These are phyloP conservation scores for Scaptomyza graminum DNA, from an alignment of 1,140 invertebrate genomes.

Conservation along the genomic window DNA sequence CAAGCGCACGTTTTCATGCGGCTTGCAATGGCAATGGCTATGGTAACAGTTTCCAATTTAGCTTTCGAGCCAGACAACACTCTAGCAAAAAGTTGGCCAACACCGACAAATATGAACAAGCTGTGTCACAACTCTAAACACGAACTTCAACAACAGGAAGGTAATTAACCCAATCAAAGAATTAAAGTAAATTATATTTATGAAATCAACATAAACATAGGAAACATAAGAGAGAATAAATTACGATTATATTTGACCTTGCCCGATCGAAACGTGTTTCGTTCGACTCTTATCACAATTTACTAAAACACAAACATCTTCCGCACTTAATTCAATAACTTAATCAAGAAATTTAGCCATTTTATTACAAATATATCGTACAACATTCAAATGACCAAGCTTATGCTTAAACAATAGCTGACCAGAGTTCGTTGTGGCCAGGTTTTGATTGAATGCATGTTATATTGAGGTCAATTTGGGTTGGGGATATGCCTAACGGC, in stretches of 20 bases:
- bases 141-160: too few relatives aligned
- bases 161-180: too few relatives aligned
- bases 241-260: too few relatives aligned
- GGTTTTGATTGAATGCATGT: slow-evolving; percentile 42
- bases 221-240: too few relatives aligned
- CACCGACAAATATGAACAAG: slow-evolving; percentile 14
- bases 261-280: too few relatives aligned
- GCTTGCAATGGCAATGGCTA: not conserved
- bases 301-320: too few relatives aligned
- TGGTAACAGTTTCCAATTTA: slow-evolving; percentile 1
- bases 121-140: not conserved
- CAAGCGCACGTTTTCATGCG: slow-evolving; percentile 56
- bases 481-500: slow-evolving; percentile 54
- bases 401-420: not conserved
- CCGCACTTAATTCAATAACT: too few relatives aligned
- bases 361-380: too few relatives aligned
- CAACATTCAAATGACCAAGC: not conserved
- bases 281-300: too few relatives aligned
- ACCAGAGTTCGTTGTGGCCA: not conserved
- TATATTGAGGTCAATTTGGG: slow-evolving; percentile 65
- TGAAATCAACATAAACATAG: too few relatives aligned
- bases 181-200: too few relatives aligned
- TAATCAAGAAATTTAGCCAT: too few relatives aligned
- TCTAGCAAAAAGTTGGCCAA: slow-evolving; percentile 31
- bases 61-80: not conserved